Percentiles rank a stretch among this genome's conserved stretches.
Conservation (phyloP, 2,113 vertebrate genomes). For the Tyto alba region DNA sequence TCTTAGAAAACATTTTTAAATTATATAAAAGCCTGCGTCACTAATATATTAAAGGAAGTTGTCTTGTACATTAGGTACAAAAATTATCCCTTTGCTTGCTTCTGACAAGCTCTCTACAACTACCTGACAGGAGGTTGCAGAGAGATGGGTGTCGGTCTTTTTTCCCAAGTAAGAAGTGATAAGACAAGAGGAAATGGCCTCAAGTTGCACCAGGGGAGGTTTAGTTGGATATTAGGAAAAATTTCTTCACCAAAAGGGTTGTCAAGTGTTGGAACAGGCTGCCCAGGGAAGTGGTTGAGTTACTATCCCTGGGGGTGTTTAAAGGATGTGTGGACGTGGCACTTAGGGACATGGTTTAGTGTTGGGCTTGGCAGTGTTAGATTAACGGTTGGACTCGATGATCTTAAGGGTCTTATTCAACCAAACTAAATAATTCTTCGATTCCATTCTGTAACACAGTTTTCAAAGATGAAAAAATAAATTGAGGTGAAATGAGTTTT, state of each 20-base stretch:
- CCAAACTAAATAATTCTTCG: not conserved
- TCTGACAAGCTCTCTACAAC: not conserved
- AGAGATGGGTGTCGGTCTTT: no score
- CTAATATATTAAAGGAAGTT: not conserved
- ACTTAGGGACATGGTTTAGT: no score
- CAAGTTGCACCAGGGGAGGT: no score
- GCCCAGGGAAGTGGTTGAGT: no score
- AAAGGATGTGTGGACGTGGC: no score
- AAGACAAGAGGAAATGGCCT: no score
- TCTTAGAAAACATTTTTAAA: not conserved
- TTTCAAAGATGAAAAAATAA: not conserved
- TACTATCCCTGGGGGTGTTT: no score
- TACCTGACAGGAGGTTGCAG: not conserved
- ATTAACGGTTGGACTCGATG: not conserved
- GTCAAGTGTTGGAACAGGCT: no score
- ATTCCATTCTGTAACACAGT: not conserved
- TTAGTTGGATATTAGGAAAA: no score
- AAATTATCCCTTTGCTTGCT: not conserved
- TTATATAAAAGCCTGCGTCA: not conserved
- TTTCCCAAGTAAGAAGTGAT: no score
- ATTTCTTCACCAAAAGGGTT: no score
- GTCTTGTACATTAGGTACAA: not conserved
- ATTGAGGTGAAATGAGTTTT: not conserved
- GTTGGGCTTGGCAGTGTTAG: no score
- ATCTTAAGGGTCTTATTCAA: not conserved